Evolutionary conservation across 1,140 invertebrate species (phyloP), one percentile per base, ranked within the genome.

Genomic region (Rhynchophorus ferrugineus): DNA sequence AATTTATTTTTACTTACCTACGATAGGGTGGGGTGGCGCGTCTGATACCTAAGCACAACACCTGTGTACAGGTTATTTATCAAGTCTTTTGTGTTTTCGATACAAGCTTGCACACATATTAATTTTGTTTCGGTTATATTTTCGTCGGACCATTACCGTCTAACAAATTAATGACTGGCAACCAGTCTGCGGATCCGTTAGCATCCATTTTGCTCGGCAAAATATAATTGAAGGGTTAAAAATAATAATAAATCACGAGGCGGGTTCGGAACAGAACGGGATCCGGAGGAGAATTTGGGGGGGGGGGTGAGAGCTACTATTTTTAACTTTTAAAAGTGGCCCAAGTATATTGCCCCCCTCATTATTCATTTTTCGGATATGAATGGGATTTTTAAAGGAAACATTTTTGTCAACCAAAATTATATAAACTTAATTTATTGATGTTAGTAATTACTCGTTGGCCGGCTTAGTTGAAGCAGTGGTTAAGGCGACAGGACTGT

Each of bases 41-140:
- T 38, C 8, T 21, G 47, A 41, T 36, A 47, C 33, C 19, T n/a
- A n/a, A 47, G 37, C 24, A 11, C 5, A 29, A 29, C 38, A 51
- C 49, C 49, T 51, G 49, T 51, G 43, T 16, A 41, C 39, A 22
- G 47, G 47, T 51, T 51, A 51, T 51, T 51, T 51, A 51, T 51
- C 49, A 51, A 17, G 43, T 19, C 49, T 44, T 51, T 51, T 51
- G 49, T 51, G 33, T 38, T 21, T 49, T 49, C 47, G 39, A 51
- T 44, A 51, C 43, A 42, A 44, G 49, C 49, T 38, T 51, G 49
- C 34, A 51, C 49, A 51, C 49, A 44, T 51, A 51, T 42, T 41
- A 51, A 51, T 51, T 51, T 51, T 51, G 49, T 51, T 51, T 51
- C 41, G 49, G 49, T 51, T 51, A 51, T 51, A 51, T 51, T 51